Base-by-base conservation (phyloP, 1,140 invertebrate genomes). In the Lucilia cuprina region DNA sequence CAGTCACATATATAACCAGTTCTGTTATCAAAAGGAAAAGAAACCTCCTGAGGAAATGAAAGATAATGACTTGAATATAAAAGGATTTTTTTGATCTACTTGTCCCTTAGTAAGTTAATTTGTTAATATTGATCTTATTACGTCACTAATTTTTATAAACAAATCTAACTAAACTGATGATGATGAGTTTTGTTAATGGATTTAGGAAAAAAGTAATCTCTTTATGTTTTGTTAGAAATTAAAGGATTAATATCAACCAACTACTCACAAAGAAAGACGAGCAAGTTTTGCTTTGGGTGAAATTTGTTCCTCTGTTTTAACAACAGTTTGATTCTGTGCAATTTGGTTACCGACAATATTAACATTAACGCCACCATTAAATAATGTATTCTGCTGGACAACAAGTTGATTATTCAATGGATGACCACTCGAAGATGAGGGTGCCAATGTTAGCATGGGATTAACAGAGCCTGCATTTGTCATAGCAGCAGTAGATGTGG, bases 261-360 rank as follows among this genome's bases (percentile, higher is more conserved):
- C 90, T 91, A 91, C 90, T 91, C 90, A 91, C 90, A 91, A 91
- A 88, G 88, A 90, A 88, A 90, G 89, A 84, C 90, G 90, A 87
- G 90, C 89, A 82, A 91, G 88, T 88, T 91, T 91, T 50, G 89
- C 88, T 86, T 90, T 91, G 74, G 89, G 89, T 78, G 89, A 87
- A 13, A 88, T 86, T 82, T 86, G 86, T 74, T 89, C 89, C 82
- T 89, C 88, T 74, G 85, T 41, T 83, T 89, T 90, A 74, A 84
- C 70, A 34, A 85, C 82, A 12, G 49, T 17, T 80, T 75, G 65
- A 50, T 41, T 50, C 65, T 70, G 65, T 25, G 65, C 65, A 21
- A 82, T 84, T 60, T 21, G 41, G 19, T 83, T 82, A 80, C 82
- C 47, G 80, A 60, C 47, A 74, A 55, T 34, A 41, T 80, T 84